Evolutionary conservation across 1,140 invertebrate genomes (phyloP).

Genomic region (Aleiodes sp.): DNA sequence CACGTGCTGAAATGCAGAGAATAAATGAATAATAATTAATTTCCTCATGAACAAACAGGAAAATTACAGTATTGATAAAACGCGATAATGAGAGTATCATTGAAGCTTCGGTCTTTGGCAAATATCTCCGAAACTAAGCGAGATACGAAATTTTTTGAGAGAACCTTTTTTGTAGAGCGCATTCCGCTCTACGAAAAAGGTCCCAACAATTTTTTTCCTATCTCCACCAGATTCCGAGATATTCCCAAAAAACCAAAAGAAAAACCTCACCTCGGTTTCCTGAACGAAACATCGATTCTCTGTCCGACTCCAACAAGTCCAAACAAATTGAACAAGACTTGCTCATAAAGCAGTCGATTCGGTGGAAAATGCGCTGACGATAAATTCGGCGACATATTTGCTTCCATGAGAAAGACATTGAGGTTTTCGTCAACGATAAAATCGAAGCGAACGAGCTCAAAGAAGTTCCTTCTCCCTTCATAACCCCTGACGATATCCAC

Average conservation of each 20-base stretch:
- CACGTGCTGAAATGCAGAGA: constrained; percentile 42
- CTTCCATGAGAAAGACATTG: constrained; percentile 91
- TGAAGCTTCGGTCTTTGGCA: too few species aligned
- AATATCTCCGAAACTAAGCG: too few species aligned
- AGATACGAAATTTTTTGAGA: too few species aligned
- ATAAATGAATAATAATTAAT: not conserved
- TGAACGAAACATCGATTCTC: constrained; percentile 58
- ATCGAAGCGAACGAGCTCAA: constrained; percentile 95
- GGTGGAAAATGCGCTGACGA: constrained; percentile 91
- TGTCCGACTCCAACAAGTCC: constrained; percentile 80
- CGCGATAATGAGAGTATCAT: too few species aligned
- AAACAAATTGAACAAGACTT: constrained; percentile 89
- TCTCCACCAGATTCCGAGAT: too few species aligned
- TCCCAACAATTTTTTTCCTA: not conserved
- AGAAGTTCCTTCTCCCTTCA: constrained; percentile 76
- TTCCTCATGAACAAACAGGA: not conserved
- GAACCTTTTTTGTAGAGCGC: not conserved
- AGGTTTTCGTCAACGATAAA: constrained; percentile 90
- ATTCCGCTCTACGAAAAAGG: too few species aligned
- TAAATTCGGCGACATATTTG: constrained; percentile 98
- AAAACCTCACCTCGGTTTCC: constrained; percentile 57
- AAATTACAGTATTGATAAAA: constrained; percentile 28
- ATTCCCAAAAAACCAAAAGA: too few species aligned
- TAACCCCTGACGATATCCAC: constrained; percentile 67
- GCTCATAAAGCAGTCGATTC: constrained; percentile 90